Conservation (phyloP, 2,888 invertebrate genomes). For the Ormyrus labotus region DNA sequence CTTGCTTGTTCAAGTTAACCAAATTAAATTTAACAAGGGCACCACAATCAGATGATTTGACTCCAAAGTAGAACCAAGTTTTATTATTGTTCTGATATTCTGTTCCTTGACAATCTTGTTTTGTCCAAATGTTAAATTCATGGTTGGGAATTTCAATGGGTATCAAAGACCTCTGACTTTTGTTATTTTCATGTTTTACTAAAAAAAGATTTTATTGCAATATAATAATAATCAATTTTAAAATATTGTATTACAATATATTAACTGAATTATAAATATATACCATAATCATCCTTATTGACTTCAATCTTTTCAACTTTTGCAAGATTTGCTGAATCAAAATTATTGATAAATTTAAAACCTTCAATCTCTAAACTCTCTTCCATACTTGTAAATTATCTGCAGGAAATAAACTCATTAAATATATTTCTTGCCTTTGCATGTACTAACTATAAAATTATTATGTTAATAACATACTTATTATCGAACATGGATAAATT, state of each 20-base stretch:
- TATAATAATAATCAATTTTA: conserved; percentile 35
- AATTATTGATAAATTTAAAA: conserved; percentile 89
- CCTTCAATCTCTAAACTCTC: conserved; percentile 82
- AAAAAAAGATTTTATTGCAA: conserved; percentile 20
- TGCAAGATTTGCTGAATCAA: conserved; percentile 93
- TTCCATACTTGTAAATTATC: conserved; percentile 72
- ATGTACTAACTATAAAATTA: not conserved
- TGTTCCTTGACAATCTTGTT: conserved; percentile 91
- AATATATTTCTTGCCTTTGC: no score
- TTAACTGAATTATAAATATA: conserved; percentile 67
- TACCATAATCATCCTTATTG: conserved; percentile 66
- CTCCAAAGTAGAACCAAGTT: conserved; percentile 95
- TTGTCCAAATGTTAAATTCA: conserved; percentile 94
- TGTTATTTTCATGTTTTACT: conserved; percentile 61
- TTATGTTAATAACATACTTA: conserved; percentile 61
- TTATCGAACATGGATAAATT: conserved; percentile 40
- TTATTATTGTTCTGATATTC: conserved; percentile 92
- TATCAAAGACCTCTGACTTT: conserved; percentile 59
- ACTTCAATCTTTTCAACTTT: conserved; percentile 84
- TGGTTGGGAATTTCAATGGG: conserved; percentile 80
- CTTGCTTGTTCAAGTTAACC: conserved; percentile 92
- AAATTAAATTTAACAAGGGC: conserved; percentile 86
- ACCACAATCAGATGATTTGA: conserved; percentile 79
- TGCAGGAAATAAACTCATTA: conserved; percentile 44
- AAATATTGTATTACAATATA: conserved; percentile 64